Percentiles rank a stretch among this genome's conserved stretches.
These are phyloP conservation scores for Anguilla japonica DNA, from an alignment of 2,113 vertebrate genomes.

Conservation along the genomic window DNA sequence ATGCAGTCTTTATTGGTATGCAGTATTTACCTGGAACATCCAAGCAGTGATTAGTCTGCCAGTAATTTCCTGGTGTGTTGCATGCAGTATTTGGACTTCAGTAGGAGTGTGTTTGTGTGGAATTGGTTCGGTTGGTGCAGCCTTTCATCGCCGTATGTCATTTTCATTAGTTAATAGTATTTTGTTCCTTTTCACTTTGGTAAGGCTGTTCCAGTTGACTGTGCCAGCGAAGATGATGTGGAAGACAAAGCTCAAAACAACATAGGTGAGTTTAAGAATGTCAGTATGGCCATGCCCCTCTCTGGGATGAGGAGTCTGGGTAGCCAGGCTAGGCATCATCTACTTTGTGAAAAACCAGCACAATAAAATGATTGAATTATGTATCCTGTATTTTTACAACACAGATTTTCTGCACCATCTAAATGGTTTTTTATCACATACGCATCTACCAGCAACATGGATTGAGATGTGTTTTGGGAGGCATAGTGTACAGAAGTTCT, in stretches of 20 bases:
- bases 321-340: too few species aligned
- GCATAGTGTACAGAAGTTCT: too few species aligned
- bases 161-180: not conserved
- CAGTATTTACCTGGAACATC: not conserved
- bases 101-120: not conserved
- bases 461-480: too few species aligned
- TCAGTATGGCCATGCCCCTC: not conserved
- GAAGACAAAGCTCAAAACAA: constrained; percentile 45
- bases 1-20: not conserved
- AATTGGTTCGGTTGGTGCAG: not conserved
- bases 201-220: constrained; percentile 64
- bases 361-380: too few species aligned
- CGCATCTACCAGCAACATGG: too few species aligned
- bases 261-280: constrained; percentile 51
- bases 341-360: too few species aligned
- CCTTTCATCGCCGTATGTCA: constrained; percentile 17
- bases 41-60: not conserved
- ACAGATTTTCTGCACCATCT: too few species aligned
- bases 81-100: not conserved
- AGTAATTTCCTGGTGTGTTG: not conserved
- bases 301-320: not conserved
- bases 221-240: constrained; percentile 45
- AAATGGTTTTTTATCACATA: too few species aligned
- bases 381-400: too few species aligned
- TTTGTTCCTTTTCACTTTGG: constrained; percentile 34